Evolutionary conservation across 2,113 vertebrate species (phyloP), one percentile per base, ranked within the genome.

Genomic region (Phalacrocorax pelagicus): DNA sequence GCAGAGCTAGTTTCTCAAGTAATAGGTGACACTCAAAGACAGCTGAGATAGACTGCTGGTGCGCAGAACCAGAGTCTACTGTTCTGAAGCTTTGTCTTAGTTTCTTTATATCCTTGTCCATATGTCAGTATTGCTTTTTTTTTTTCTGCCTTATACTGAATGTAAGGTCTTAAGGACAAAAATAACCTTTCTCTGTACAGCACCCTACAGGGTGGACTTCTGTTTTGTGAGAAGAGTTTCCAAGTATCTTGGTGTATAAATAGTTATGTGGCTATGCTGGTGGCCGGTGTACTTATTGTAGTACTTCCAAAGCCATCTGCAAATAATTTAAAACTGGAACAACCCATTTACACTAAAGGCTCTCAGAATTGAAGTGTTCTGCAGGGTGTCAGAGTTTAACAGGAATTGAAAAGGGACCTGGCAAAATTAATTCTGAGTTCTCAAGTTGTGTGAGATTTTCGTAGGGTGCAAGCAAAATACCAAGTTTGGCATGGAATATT

Each of bases 191-290:
- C 13, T 82, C 17, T 73, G 13, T 42, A 20, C 20, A 63, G 79
- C 67, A 65, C 59, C 96, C 90, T 59, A 71, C 82, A 52, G 93
- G 51, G 85, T 40, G 32, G 71, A 74, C 93, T 96, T 96, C 88
- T 95, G 90, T 59, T 94, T 88, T 51, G 20, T 77, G 59, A 62
- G 79, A 73, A 70, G 51, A n/a, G 51, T 95, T 92, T 96, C 88
- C 92, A 95, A 86, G 85, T 66, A 7, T 54, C 5, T 3, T 44
- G 46, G 12, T 73, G 3, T 80, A 91, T 92, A 94, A 93, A 95
- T 96, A 96, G 71, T 86, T 73, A 36, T 0, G 1, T 77, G 42
- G 23, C 47, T 61, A 3, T 91, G 65, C 62, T 86, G 59, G 24
- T 93, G 85, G 63, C 72, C 63, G 34, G 10, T 24, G 22, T 70